Percentiles rank a stretch among this genome's conserved stretches.
Evolutionary conservation across 2,113 vertebrate species (phyloP).

Genomic region (Pristiophorus japonicus): DNA sequence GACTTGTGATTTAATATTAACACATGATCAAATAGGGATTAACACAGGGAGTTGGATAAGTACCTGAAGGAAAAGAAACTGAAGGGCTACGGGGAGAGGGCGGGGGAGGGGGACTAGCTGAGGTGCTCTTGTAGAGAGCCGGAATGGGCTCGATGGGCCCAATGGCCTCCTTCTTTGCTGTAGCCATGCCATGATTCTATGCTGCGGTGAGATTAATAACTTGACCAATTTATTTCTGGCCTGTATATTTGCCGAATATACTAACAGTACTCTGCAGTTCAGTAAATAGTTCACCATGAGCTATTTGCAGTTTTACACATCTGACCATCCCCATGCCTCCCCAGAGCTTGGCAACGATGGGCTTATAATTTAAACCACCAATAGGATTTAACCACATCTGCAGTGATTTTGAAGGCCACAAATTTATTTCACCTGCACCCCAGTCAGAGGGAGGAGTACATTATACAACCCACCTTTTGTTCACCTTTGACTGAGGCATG

Average conservation of each 20-base stretch:
- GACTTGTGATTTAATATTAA: background rate
- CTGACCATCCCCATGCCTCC: background rate
- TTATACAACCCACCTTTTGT: background rate
- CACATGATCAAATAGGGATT: too few species aligned
- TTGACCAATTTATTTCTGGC: background rate
- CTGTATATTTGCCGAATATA: background rate
- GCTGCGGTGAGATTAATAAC: background rate
- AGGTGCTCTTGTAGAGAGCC: too few species aligned
- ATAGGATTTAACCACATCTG: background rate
- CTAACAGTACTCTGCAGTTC: too few species aligned
- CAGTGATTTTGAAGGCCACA: background rate
- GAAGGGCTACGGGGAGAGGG: too few species aligned
- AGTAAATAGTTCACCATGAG: background rate
- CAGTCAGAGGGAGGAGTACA: background rate
- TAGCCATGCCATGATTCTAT: too few species aligned
- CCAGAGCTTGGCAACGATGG: background rate
- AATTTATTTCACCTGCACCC: background rate
- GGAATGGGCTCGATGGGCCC: too few species aligned
- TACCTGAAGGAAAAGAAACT: too few species aligned
- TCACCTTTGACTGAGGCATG: too few species aligned
- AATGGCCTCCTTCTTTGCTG: too few species aligned
- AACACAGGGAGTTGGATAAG: too few species aligned
- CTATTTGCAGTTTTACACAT: background rate
- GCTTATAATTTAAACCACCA: background rate
- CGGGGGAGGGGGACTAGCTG: too few species aligned